Conservation (phyloP, 2,888 invertebrate species). For the Erebia aethiops region DNA sequence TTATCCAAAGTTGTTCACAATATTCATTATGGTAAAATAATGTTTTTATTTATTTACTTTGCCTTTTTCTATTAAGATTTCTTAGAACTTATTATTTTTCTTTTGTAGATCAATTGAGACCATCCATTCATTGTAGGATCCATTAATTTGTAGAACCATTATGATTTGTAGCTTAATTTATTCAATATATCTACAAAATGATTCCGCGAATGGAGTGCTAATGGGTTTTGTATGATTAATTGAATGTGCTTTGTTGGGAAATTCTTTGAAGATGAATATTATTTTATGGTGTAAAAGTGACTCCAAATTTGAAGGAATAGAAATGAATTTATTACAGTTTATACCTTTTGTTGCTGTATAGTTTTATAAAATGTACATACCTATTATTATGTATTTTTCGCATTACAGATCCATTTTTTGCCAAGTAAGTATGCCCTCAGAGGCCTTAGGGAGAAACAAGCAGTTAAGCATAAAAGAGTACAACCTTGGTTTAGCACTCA, state of each 20-base stretch:
- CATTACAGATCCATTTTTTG: no score
- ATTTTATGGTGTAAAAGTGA: background rate
- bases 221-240: slow-evolving; percentile 24
- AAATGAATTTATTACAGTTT: background rate
- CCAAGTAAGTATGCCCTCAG: no score
- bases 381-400: no score
- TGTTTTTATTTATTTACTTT: no score
- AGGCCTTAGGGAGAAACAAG: no score
- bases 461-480: no score
- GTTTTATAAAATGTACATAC: no score
- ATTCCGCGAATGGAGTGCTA: slow-evolving; percentile 10
- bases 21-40: no score
- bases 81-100: background rate
- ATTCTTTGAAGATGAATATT: background rate
- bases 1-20: no score
- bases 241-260: slow-evolving; percentile 11
- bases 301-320: background rate
- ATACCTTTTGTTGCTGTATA: no score
- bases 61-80: background rate
- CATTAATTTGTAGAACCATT: slow-evolving; percentile 32
- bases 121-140: slow-evolving; percentile 15
- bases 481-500: no score
- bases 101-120: slow-evolving; percentile 33
- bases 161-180: slow-evolving; percentile 34
- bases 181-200: slow-evolving; percentile 22